Evolutionary conservation across 2,113 vertebrate genomes (phyloP).

Genomic region (Brachypteracias leptosomus): DNA sequence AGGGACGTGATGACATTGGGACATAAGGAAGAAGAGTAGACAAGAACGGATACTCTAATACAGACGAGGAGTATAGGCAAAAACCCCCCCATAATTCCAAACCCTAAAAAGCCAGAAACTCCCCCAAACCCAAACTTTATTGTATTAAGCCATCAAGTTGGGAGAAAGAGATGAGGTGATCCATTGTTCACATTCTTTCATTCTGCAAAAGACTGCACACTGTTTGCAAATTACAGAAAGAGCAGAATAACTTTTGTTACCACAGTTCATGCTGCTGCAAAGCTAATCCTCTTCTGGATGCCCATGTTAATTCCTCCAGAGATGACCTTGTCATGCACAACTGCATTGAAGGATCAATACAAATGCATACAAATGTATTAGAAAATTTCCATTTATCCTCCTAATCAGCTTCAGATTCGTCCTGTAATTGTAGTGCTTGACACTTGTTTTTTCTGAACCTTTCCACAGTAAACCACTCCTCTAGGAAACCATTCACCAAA

Average conservation of each 20-base stretch:
- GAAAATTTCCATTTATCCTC: background rate
- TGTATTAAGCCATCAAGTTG: background rate
- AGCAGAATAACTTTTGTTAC: background rate
- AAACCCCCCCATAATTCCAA: background rate
- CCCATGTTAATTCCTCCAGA: background rate
- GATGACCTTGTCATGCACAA: background rate
- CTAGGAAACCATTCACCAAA: background rate
- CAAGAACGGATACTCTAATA: background rate
- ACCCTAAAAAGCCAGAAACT: background rate
- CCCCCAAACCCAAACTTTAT: background rate
- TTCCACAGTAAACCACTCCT: background rate
- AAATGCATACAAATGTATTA: background rate
- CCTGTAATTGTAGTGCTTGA: background rate
- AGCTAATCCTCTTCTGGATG: background rate
- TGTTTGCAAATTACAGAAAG: background rate
- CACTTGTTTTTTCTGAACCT: background rate
- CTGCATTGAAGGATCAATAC: background rate
- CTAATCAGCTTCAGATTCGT: background rate
- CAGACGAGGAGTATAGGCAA: background rate
- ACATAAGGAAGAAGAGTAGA: background rate
- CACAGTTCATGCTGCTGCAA: background rate
- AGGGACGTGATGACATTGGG: background rate
- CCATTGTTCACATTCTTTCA: background rate
- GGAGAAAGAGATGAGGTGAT: background rate
- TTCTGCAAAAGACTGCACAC: background rate